A percentile compares a stretch with the other conserved stretches of the same genome.
Evolutionary conservation across 2,797 vertebrate species (phyloP).

Genomic region (Intellagama lesueurii): DNA sequence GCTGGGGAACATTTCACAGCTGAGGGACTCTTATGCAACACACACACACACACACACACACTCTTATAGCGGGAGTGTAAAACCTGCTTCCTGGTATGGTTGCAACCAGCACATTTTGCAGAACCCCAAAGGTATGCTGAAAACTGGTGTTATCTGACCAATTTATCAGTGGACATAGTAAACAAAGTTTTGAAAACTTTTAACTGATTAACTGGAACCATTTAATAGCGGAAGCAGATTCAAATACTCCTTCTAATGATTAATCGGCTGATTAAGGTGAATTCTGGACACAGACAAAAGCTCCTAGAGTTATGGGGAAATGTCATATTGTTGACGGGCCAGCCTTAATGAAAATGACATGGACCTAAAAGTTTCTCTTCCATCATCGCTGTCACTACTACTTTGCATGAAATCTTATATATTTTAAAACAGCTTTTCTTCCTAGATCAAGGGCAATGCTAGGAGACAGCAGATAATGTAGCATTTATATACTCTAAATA

Average conservation of each 20-base stretch:
- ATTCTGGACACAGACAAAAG: neutral
- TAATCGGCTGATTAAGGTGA: neutral
- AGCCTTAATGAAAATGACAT: neutral
- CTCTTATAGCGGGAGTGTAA: neutral
- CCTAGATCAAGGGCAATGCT: neutral
- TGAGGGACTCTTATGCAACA: neutral
- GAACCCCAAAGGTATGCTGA: neutral
- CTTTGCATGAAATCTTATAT: neutral
- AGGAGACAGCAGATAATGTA: neutral
- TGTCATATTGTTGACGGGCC: neutral
- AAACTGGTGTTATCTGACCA: neutral
- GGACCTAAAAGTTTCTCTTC: neutral
- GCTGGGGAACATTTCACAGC: conserved; percentile 26
- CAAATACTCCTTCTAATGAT: neutral
- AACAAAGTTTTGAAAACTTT: neutral
- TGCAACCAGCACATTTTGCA: neutral
- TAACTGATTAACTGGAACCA: neutral
- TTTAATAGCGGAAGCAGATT: neutral
- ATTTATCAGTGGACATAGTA: neutral
- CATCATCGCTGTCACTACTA: too few species aligned
- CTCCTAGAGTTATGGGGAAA: neutral
- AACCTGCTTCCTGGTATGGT: neutral
- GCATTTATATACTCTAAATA: neutral
- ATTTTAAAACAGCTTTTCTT: neutral
- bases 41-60: neutral